Conservation (phyloP, 2,797 vertebrate species). For the Lithobates sylvaticus region DNA sequence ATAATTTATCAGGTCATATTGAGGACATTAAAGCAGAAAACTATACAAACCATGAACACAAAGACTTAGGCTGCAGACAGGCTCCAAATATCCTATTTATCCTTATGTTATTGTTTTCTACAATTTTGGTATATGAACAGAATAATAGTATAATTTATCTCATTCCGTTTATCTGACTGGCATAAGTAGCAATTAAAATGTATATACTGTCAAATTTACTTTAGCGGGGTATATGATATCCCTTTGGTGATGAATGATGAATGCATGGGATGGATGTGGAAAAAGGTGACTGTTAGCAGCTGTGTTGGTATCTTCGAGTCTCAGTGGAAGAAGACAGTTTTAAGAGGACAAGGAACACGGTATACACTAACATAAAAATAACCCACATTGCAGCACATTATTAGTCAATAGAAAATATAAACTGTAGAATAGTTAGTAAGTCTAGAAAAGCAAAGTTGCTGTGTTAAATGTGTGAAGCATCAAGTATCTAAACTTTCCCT, state of each 20-base stretch:
- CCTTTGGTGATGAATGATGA: neutral
- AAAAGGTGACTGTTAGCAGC: neutral
- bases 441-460: no score
- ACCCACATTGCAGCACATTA: no score
- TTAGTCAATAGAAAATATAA: no score
- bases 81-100: neutral
- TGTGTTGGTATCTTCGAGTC: no score
- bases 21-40: neutral
- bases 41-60: conserved; percentile 8
- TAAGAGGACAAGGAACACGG: no score
- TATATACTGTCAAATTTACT: no score
- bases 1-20: conserved; percentile 22
- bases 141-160: neutral
- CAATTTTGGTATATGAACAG: neutral
- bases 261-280: no score
- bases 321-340: no score
- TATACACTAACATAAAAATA: neutral
- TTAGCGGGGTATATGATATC: no score
- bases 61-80: neutral
- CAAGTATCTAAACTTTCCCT: no score
- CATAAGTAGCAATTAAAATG: neutral
- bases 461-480: no score
- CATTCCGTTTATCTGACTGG: neutral
- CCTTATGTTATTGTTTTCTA: neutral
- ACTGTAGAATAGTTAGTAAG: no score